phyloP scores from a whole-genome alignment of 2,888 invertebrate species.

The Alentia gelatinosa region DNA sequence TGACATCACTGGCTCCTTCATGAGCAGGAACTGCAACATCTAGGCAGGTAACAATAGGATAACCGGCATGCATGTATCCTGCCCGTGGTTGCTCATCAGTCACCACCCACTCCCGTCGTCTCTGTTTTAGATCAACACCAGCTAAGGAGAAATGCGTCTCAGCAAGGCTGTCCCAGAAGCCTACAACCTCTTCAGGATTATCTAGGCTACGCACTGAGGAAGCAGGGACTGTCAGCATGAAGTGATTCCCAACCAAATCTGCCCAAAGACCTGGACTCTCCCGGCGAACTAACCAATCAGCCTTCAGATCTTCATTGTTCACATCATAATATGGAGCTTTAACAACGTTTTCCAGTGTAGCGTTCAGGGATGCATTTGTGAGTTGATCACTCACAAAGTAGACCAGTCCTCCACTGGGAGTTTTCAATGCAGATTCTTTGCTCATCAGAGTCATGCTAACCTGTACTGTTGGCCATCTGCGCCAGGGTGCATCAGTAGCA shows the following conservation, averaged over 20 bases:
- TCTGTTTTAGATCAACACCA: slow-evolving; percentile 55
- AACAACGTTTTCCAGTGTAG: slow-evolving; percentile 58
- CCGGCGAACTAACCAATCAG: slow-evolving; percentile 56
- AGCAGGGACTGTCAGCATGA: slow-evolving; percentile 65
- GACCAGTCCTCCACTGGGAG: slow-evolving; percentile 59
- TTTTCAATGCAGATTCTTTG: background rate
- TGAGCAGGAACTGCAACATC: slow-evolving; percentile 61
- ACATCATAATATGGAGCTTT: slow-evolving; percentile 59
- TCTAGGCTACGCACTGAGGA: slow-evolving; percentile 60
- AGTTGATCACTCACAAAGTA: slow-evolving; percentile 54
- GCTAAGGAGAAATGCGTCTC: slow-evolving; percentile 63
- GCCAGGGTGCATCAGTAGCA: background rate
- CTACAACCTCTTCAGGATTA: slow-evolving; percentile 59
- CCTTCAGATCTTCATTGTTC: background rate
- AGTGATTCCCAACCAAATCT: slow-evolving; percentile 64
- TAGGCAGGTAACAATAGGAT: slow-evolving; percentile 67
- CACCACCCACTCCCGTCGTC: slow-evolving; percentile 63
- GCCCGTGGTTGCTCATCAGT: slow-evolving; percentile 63
- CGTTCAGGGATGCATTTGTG: background rate
- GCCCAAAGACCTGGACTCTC: slow-evolving; percentile 65
- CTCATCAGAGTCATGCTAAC: background rate
- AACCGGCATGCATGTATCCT: slow-evolving; percentile 69
- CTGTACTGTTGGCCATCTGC: slow-evolving; percentile 60
- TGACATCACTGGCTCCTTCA: background rate
- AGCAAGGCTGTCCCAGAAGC: slow-evolving; percentile 65